Evolutionary conservation across 1,140 invertebrate genomes (phyloP), one percentile per base, ranked within the genome.

Genomic region (Ceratosolen solmsi): DNA sequence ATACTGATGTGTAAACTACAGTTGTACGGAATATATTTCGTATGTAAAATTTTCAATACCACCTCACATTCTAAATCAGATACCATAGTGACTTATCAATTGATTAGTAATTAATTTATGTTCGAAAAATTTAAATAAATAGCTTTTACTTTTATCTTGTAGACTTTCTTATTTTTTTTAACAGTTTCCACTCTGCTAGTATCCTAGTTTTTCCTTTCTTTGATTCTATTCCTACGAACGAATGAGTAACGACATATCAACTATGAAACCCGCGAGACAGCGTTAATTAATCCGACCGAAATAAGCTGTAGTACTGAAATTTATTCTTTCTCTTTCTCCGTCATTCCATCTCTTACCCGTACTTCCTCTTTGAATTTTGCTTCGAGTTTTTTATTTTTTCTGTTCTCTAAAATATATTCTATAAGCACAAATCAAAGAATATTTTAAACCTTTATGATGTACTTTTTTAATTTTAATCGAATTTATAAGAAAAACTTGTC

Each of bases 281-380:
- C 90, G 89, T 89, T 91, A 91, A 91, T 91, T 92, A 91, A 91
- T 90, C 89, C 89, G 88, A 91, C 90, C 87, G 86, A 91, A 91
- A 91, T 91, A 91, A 91, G 91, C 89, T 90, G 89, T 88, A 84
- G 84, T 85, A 86, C 84, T 63, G 65, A 46, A 49, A 58, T 84
- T 58, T 54, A 82, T 75, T 71, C 77, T 78, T 76, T 71, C 79
- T 82, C 82, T 85, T 33, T 30, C 30, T 71, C 41, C 38, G 33
- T 25, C 25, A 27, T 71, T 79, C 20, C 20, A 8, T 30, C 22
- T 71, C 38, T 46, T 60, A 20, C 20, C 38, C 72, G 54, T 27
- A 15, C 25, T 20, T 15, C 8, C 58, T 27, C 41, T 7, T 46
- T 46, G 41, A 46, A 7, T 46, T 46, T 7, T 13, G 13, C 5